Conservation (phyloP, 1,140 invertebrate species). For the Procambarus clarkii region DNA sequence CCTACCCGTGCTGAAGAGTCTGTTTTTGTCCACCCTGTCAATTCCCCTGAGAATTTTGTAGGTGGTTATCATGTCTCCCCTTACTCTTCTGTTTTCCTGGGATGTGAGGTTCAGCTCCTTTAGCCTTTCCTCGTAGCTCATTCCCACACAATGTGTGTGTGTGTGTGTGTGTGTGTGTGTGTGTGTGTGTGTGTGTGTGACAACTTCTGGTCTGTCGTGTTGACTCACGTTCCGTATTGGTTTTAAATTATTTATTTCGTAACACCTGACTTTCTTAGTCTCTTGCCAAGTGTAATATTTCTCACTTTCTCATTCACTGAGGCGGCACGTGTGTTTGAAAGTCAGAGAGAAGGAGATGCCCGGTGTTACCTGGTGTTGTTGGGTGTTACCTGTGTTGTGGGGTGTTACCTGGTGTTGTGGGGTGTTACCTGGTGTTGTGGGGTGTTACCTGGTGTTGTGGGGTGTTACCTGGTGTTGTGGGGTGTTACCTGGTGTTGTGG, state of each 20-base stretch:
- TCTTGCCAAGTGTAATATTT: neutral
- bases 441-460: neutral
- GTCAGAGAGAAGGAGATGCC: neutral
- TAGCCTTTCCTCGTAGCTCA: too few species aligned
- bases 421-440: neutral
- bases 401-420: neutral
- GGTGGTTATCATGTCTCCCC: too few species aligned
- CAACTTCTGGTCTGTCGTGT: neutral
- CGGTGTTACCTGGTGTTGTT: neutral
- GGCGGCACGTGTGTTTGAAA: neutral
- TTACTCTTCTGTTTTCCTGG: too few species aligned
- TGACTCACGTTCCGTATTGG: conserved; percentile 13
- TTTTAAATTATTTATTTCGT: conserved; percentile 17
- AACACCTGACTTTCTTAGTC: conserved; percentile 7
- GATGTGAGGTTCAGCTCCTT: too few species aligned
- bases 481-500: neutral
- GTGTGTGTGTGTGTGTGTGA: neutral
- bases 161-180: neutral
- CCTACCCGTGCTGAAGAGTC: too few species aligned
- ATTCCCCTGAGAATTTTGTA: too few species aligned
- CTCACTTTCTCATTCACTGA: neutral
- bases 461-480: neutral
- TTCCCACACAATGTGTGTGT: neutral
- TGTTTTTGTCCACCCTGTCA: too few species aligned
- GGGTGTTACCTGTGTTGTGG: neutral